phyloP scores from a whole-genome alignment of 1,140 invertebrate genomes.

The Sarcophaga peregrina region DNA sequence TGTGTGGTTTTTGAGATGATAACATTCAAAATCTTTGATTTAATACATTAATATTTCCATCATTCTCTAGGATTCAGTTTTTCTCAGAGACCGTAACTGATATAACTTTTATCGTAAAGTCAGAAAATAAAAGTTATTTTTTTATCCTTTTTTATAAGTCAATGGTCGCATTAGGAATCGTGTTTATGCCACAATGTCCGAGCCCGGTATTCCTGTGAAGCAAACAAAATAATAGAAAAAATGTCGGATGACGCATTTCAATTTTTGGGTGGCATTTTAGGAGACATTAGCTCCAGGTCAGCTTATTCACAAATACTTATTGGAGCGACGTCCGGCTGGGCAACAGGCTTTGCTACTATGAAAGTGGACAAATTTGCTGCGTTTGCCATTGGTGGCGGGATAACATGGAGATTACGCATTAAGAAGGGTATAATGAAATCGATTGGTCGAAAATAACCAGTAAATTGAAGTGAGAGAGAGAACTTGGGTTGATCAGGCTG shows the following conservation, averaged over 20 bases:
- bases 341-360: slow-evolving; percentile 89
- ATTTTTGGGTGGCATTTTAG: slow-evolving; percentile 78
- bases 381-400: slow-evolving; percentile 86
- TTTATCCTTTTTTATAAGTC: too few species aligned
- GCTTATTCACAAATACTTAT: slow-evolving; percentile 88
- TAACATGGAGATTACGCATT: slow-evolving; percentile 91
- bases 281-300: slow-evolving; percentile 84
- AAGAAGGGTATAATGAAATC: slow-evolving; percentile 90
- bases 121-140: too few species aligned
- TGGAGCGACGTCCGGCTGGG: slow-evolving; percentile 89
- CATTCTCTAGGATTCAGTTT: too few species aligned
- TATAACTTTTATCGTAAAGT: too few species aligned
- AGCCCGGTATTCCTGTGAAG: too few species aligned
- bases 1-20: too few species aligned
- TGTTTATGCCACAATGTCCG: too few species aligned
- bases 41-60: too few species aligned
- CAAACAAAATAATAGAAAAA: slow-evolving; percentile 41
- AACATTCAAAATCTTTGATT: too few species aligned
- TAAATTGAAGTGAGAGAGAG: slow-evolving; percentile 81
- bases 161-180: too few species aligned
- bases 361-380: slow-evolving; percentile 93
- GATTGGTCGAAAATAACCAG: slow-evolving; percentile 89
- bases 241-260: slow-evolving; percentile 68
- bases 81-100: too few species aligned
- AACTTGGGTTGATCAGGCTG: slow-evolving; percentile 83